Evolutionary conservation across 2,797 vertebrate genomes (phyloP), one percentile per base, ranked within the genome.

Genomic region (Ambastaia sidthimunki): DNA sequence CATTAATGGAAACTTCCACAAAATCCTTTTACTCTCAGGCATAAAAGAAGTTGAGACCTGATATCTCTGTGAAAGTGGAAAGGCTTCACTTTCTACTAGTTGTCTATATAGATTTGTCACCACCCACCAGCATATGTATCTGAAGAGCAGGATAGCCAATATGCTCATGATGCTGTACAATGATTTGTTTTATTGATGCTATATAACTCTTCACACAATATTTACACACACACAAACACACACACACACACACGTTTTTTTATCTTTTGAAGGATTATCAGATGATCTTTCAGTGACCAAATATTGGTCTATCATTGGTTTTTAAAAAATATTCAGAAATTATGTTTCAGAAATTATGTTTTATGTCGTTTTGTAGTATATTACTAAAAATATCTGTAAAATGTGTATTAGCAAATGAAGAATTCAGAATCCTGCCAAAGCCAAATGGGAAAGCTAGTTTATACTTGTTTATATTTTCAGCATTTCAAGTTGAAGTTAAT

Each of bases 1-100:
- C 34, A 67, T 48, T 74, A 72, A 78, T 80, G 70, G 78, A 66
- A 73, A 47, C 70, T 57, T 80, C 60, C 50, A 67, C 21, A 66
- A 72, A 72, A 72, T 55, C 69, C 4, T 2, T 41, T 71, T 18
- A 52, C 28, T 57, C n/a, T 71, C 19, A 54, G 48, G 48, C 21
- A 44, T 65, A 11, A 63, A 13, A 70, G 59, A 78, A 54, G 37
- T 44, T 28, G 31, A 54, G 59, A 44, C 19, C 21, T 28, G 12
- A 72, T 65, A 78, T 66, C 7, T 55, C 66, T 50, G 25, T 54
- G 31, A 71, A n/a, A 2, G 18, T 59, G 7, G 57, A 63, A 13
- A 73, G 21, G 57, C 31, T 71, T n/a, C 25, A 12, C 16, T 31
- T 72, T 65, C 21, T 50, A 28, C 6, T 41, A 7, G 19, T 55